Evolutionary conservation across 2,113 vertebrate genomes (phyloP).

Genomic region (Sporophila hypoxantha): DNA sequence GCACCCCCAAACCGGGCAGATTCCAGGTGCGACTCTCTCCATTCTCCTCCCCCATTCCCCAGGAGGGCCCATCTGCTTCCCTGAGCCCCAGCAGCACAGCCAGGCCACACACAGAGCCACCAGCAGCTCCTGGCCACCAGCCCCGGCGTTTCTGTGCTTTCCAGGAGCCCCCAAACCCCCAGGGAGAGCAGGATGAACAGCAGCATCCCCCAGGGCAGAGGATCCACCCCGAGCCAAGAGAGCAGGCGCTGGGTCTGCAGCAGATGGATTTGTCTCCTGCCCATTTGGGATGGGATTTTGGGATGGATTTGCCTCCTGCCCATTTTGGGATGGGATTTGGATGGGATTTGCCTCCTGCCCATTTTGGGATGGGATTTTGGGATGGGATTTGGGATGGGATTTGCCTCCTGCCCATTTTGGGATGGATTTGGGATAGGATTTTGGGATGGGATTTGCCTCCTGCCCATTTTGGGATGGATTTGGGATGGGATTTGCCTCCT

Average conservation of each 20-base stretch:
- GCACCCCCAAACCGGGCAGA: accelerated
- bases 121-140: not conserved
- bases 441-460: too few species aligned
- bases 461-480: too few species aligned
- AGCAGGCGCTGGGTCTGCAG: not conserved
- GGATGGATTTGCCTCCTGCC: too few species aligned
- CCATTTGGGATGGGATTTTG: too few species aligned
- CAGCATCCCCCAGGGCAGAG: not conserved
- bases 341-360: too few species aligned
- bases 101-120: constrained; percentile 11
- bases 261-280: too few species aligned
- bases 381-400: too few species aligned
- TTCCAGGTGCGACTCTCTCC: not conserved
- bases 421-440: too few species aligned
- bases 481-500: too few species aligned
- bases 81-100: not conserved
- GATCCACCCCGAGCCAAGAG: not conserved
- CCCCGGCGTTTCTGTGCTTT: not conserved
- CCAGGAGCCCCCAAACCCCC: not conserved
- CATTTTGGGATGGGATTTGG: too few species aligned
- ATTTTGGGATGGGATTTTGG: too few species aligned
- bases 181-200: not conserved
- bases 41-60: not conserved
- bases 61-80: not conserved
- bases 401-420: too few species aligned